A percentile compares a stretch with the other conserved stretches of the same genome.
These are phyloP conservation scores for Myotis planiceps DNA, from an alignment of 2,797 vertebrate genomes.

Conservation along the genomic window DNA sequence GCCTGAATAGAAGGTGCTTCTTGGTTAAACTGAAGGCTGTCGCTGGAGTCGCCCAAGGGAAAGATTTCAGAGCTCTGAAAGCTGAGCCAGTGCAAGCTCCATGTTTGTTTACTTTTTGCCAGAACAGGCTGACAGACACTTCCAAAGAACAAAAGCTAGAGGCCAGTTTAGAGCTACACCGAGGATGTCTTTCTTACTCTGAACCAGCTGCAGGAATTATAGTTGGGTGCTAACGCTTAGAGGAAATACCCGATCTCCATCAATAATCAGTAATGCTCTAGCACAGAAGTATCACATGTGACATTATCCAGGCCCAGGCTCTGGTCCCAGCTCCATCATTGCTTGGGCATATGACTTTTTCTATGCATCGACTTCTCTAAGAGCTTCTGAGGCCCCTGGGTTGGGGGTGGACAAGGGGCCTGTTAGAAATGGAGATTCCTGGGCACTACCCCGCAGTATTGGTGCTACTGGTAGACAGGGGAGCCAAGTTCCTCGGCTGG, in stretches of 20 bases:
- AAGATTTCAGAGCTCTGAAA: not conserved
- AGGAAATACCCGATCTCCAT: not conserved
- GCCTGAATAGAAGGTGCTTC: not conserved
- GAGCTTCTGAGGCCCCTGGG: not conserved
- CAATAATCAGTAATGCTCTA: not conserved
- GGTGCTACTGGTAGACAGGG: not conserved
- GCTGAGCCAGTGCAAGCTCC: not conserved
- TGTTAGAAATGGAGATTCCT: not conserved
- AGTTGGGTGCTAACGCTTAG: not conserved
- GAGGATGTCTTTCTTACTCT: not conserved
- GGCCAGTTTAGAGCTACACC: not conserved
- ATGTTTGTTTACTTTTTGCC: not conserved
- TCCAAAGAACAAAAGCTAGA: not conserved
- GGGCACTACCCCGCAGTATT: not conserved
- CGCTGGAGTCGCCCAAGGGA: rapidly evolving
- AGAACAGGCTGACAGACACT: not conserved
- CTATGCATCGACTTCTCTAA: not conserved
- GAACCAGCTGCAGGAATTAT: not conserved
- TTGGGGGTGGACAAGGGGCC: not conserved
- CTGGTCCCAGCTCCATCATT: not conserved
- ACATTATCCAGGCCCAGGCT: not conserved
- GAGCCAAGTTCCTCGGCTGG: not conserved
- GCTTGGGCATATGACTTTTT: not conserved
- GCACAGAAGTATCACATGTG: not conserved
- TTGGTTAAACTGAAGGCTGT: not conserved